Evolutionary conservation across 2,113 vertebrate species (phyloP).

Genomic region (Sardina pilchardus): DNA sequence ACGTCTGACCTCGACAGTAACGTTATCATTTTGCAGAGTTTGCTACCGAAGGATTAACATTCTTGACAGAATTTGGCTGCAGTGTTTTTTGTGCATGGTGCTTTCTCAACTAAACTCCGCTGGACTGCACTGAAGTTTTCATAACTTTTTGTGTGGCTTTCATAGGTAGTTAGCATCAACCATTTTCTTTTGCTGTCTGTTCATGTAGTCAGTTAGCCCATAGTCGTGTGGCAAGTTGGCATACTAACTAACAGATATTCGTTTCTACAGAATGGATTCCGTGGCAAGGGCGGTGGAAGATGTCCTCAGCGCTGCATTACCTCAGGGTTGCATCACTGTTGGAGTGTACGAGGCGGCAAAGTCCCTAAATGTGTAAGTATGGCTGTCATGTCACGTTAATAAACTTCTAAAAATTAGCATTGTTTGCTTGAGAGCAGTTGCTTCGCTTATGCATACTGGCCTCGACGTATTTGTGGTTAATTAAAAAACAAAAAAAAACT

Average conservation of each 20-base stretch:
- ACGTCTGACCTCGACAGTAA: neutral
- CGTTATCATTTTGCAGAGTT: neutral
- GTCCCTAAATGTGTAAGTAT: slow-evolving; percentile 90
- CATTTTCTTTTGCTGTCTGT: neutral
- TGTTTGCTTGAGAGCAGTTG: neutral
- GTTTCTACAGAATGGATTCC: slow-evolving; percentile 82
- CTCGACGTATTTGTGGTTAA: neutral
- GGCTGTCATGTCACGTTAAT: neutral
- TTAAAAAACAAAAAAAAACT: neutral
- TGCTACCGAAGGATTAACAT: neutral
- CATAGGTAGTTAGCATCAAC: neutral
- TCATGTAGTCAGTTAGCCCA: neutral
- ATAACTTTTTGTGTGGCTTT: neutral
- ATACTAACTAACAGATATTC: neutral
- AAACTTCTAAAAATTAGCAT: neutral
- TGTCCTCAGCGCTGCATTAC: slow-evolving; percentile 86
- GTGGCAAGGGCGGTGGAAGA: slow-evolving; percentile 87
- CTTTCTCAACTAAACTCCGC: neutral
- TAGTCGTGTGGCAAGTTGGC: neutral
- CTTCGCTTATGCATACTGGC: neutral
- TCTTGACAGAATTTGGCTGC: neutral
- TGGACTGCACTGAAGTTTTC: neutral
- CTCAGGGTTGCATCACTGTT: slow-evolving; percentile 87
- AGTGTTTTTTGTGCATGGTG: neutral
- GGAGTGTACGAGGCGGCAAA: slow-evolving; percentile 94